phyloP scores from a whole-genome alignment of 2,113 vertebrate genomes.

The Bos taurus region DNA sequence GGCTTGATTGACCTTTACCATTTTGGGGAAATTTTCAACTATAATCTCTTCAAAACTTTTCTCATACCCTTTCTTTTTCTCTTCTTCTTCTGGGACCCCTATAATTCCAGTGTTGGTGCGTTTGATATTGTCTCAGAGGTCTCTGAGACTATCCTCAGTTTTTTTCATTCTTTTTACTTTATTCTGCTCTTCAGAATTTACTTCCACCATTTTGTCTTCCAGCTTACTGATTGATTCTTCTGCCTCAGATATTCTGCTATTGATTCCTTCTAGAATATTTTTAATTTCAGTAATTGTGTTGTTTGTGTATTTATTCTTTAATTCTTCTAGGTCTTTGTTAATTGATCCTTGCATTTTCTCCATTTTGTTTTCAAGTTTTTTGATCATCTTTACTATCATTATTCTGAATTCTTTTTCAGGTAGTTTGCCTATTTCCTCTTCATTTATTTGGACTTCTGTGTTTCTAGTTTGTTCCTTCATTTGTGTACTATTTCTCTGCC shows the following conservation, averaged over 20 bases:
- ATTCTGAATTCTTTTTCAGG: not conserved
- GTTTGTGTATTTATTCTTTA: not conserved
- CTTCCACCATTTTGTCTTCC: not conserved
- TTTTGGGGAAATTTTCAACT: not conserved
- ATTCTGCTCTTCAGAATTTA: not conserved
- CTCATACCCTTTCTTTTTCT: not conserved
- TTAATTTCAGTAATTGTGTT: not conserved
- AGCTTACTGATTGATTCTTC: not conserved
- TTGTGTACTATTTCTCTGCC: not conserved
- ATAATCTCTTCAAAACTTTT: not conserved
- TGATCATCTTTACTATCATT: not conserved
- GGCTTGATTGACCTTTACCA: not conserved
- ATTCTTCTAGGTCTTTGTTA: not conserved
- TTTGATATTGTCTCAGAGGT: not conserved
- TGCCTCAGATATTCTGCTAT: not conserved
- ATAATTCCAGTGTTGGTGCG: not conserved
- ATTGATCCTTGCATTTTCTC: not conserved
- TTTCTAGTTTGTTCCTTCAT: not conserved
- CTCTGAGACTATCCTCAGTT: not conserved
- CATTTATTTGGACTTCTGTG: not conserved
- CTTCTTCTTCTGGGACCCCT: not conserved
- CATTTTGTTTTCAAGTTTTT: not conserved
- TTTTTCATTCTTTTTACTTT: not conserved
- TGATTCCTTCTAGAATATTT: not conserved
- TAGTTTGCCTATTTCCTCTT: not conserved